Evolutionary conservation across 2,888 invertebrate species (phyloP).

Genomic region (Ferrisia virgata): DNA sequence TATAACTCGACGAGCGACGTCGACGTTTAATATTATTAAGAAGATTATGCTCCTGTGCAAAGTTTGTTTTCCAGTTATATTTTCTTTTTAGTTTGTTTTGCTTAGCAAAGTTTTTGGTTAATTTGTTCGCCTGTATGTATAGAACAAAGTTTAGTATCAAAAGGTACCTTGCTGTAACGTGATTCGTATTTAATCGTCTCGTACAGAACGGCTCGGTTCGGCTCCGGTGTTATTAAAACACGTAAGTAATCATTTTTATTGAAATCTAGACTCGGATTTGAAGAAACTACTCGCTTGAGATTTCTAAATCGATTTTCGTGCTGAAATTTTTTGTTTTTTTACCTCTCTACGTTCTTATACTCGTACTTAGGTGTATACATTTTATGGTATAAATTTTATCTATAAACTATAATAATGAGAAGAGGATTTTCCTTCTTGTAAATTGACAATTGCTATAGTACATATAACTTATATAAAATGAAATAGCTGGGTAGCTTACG

Average conservation of each 20-base stretch:
- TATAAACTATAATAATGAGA: background rate
- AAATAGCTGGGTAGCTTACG: background rate
- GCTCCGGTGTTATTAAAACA: background rate
- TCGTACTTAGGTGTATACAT: no score
- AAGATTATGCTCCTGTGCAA: constrained; percentile 18
- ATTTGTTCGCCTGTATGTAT: constrained; percentile 1
- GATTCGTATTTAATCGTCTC: background rate
- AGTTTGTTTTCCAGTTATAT: constrained; percentile 8
- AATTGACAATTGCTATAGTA: background rate
- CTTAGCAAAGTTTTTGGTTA: background rate
- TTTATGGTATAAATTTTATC: no score
- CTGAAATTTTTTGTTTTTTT: background rate
- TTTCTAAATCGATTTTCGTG: background rate
- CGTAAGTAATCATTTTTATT: background rate
- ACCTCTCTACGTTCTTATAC: no score
- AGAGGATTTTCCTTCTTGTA: background rate
- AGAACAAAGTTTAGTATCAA: background rate
- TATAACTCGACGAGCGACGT: no score
- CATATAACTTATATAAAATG: no score
- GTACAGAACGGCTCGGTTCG: background rate
- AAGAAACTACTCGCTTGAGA: background rate
- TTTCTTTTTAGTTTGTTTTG: constrained; percentile 5
- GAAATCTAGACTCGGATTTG: background rate
- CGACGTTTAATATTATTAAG: constrained; percentile 18
- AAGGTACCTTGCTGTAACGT: constrained; percentile 14